Conservation (phyloP, 2,113 vertebrate species). For the Tauraco erythrolophus region DNA sequence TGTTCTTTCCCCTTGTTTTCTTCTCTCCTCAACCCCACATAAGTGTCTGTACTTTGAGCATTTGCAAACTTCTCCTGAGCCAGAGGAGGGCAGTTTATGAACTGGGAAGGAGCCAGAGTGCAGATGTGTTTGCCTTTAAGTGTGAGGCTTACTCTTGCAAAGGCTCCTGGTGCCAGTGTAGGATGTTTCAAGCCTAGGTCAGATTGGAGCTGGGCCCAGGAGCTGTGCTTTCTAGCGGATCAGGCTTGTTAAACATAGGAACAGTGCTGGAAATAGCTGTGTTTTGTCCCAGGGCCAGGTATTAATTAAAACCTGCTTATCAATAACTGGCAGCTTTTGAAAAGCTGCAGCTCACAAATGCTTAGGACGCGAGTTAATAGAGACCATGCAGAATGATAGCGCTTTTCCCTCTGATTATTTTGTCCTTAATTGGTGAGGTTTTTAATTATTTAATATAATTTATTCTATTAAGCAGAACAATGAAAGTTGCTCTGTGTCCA, state of each 20-base stretch:
- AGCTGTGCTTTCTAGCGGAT: background rate
- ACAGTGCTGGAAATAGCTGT: rapidly evolving
- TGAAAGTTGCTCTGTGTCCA: background rate
- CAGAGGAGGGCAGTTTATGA: background rate
- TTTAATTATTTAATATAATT: slow-evolving; percentile 14
- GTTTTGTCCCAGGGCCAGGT: background rate
- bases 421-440: background rate
- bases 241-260: background rate
- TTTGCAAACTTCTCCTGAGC: background rate
- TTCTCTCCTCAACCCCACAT: background rate
- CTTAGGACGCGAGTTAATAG: background rate
- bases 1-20: background rate
- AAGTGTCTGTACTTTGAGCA: background rate
- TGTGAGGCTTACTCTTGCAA: background rate
- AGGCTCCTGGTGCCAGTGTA: background rate
- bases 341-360: background rate
- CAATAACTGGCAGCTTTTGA: background rate
- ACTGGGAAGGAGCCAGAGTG: background rate
- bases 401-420: background rate
- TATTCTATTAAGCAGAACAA: background rate
- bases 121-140: background rate
- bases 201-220: background rate
- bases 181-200: background rate
- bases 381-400: background rate
- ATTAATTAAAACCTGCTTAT: slow-evolving; percentile 32